phyloP scores from a whole-genome alignment of 2,888 invertebrate genomes.

The Nephrotoma appendiculata region DNA sequence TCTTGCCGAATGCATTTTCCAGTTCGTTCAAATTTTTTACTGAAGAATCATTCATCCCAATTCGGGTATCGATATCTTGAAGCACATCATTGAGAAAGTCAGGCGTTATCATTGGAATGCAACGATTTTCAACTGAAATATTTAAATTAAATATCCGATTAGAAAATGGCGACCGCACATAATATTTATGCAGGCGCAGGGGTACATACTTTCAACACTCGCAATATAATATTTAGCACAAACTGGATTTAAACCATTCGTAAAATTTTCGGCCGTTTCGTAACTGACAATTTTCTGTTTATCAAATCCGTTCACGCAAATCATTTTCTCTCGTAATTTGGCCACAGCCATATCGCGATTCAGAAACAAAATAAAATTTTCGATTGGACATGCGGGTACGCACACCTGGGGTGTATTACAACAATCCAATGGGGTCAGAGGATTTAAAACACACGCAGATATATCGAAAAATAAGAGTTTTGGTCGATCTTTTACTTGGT shows the following conservation, averaged over 20 bases:
- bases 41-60: neutral
- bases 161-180: neutral
- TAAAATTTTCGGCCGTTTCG: slow-evolving; percentile 26
- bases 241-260: neutral
- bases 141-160: neutral
- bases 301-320: slow-evolving; percentile 43
- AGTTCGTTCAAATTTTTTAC: neutral
- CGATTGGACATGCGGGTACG: slow-evolving; percentile 52
- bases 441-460: slow-evolving; percentile 51
- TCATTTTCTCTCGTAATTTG: slow-evolving; percentile 36
- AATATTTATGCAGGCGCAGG: no score
- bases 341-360: slow-evolving; percentile 18
- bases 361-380: slow-evolving; percentile 35
- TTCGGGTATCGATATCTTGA: neutral
- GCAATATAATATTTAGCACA: neutral
- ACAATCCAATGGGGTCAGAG: slow-evolving; percentile 53
- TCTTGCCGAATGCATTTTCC: neutral
- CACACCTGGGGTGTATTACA: slow-evolving; percentile 69
- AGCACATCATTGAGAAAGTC: neutral
- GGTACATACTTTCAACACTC: neutral
- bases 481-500: slow-evolving; percentile 45
- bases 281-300: slow-evolving; percentile 27
- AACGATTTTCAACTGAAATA: neutral
- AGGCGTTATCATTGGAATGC: neutral
- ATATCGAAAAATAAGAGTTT: slow-evolving; percentile 76